Conservation (phyloP, 64 coral and sea anemone genomes). For the Trachythela sp. region DNA sequence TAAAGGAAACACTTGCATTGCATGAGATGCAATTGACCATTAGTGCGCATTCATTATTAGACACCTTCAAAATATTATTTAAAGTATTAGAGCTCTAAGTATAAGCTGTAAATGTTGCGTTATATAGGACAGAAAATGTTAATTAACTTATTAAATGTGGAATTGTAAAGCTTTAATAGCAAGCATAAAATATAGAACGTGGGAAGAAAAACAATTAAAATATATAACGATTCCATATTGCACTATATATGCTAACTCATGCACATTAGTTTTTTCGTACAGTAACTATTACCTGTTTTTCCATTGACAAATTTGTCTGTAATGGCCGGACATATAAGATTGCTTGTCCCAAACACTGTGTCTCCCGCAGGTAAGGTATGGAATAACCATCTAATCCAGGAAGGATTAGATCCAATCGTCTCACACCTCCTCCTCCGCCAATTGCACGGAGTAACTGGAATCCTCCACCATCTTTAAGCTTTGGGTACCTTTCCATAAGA, state of each 20-base stretch:
- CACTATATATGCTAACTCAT: no score
- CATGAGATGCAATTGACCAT: not conserved
- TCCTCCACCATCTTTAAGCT: not conserved
- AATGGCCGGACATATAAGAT: not conserved
- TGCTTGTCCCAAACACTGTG: not conserved
- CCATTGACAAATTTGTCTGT: not conserved
- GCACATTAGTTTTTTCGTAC: no score
- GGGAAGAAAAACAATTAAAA: no score
- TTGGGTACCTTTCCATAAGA: not conserved
- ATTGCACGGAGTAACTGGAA: not conserved
- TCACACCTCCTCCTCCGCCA: not conserved
- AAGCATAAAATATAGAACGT: no score
- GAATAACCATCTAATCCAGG: not conserved
- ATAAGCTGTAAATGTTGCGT: no score
- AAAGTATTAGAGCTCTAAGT: no score
- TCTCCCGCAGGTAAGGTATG: not conserved
- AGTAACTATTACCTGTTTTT: not conserved
- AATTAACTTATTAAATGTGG: no score
- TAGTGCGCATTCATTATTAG: not conserved
- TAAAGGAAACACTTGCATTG: not conserved
- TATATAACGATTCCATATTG: no score
- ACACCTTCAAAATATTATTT: no score
- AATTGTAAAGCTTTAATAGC: no score
- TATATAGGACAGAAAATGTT: no score
- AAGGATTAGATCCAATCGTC: not conserved